phyloP scores from a whole-genome alignment of 2,113 vertebrate genomes.

The Neolamprologus ventralis region DNA sequence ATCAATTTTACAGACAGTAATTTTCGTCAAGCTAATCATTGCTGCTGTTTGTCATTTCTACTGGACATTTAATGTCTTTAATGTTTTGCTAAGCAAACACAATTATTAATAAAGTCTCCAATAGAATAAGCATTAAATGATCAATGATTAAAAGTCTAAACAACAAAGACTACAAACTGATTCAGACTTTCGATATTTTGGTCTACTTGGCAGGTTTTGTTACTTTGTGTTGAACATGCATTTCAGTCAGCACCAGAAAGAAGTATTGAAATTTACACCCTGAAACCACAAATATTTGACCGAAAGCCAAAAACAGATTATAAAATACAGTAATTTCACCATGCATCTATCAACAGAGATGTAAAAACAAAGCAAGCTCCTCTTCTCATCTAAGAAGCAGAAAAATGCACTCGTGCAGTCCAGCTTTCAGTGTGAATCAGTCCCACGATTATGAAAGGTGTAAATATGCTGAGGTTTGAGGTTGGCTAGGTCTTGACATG shows the following conservation, averaged over 20 bases:
- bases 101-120: neutral
- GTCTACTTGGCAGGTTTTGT: neutral
- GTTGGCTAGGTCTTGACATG: neutral
- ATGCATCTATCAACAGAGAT: neutral
- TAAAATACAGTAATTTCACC: neutral
- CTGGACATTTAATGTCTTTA: neutral
- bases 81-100: neutral
- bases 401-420: neutral
- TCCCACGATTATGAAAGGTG: neutral
- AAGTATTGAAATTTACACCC: neutral
- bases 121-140: neutral
- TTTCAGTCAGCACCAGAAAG: neutral
- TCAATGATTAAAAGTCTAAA: neutral
- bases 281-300: neutral
- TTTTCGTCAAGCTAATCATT: neutral
- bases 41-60: neutral
- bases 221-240: neutral
- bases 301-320: neutral
- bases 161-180: neutral
- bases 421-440: neutral
- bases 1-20: neutral
- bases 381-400: neutral
- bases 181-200: neutral
- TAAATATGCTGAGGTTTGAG: neutral
- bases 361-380: neutral